Evolutionary conservation across 2,113 vertebrate species (phyloP).

Genomic region (Myxocyprinus asiaticus): DNA sequence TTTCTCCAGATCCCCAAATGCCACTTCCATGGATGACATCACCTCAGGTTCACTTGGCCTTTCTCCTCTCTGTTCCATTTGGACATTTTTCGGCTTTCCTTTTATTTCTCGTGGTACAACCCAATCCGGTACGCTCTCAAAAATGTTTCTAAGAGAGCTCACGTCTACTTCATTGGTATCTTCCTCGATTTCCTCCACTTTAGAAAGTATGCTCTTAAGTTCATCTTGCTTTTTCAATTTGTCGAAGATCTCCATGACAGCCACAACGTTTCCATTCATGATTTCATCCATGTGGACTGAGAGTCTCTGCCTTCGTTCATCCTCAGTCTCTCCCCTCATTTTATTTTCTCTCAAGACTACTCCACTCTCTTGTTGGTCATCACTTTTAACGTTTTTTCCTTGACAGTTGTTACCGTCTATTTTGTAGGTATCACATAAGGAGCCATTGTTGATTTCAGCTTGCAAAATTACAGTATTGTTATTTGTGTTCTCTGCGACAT

Average conservation of each 20-base stretch:
- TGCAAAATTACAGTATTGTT: background rate
- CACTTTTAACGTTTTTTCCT: background rate
- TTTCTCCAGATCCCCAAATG: slow-evolving; percentile 87
- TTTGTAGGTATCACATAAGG: background rate
- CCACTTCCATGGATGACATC: slow-evolving; percentile 78
- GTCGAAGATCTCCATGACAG: slow-evolving; percentile 83
- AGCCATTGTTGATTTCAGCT: slow-evolving; percentile 10
- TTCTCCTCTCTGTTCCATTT: slow-evolving; percentile 54
- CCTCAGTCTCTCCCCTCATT: slow-evolving; percentile 77
- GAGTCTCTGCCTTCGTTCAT: slow-evolving; percentile 81
- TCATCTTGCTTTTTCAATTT: slow-evolving; percentile 83
- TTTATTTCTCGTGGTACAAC: slow-evolving; percentile 60
- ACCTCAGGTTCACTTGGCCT: slow-evolving; percentile 60
- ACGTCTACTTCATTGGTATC: slow-evolving; percentile 81
- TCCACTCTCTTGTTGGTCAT: slow-evolving; percentile 42
- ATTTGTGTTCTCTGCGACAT: slow-evolving; percentile 7
- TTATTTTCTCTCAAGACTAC: slow-evolving; percentile 81
- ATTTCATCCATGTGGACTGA: slow-evolving; percentile 90
- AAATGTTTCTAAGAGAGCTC: slow-evolving; percentile 77
- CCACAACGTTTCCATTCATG: slow-evolving; percentile 81
- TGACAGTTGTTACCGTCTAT: background rate
- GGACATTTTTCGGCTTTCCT: slow-evolving; percentile 47
- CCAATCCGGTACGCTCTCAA: slow-evolving; percentile 85
- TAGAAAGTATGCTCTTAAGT: slow-evolving; percentile 82
- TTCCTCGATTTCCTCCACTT: slow-evolving; percentile 84